These are phyloP conservation scores for Latrodectus geometricus DNA, from an alignment of 1,140 invertebrate species.

Conservation along the genomic window DNA sequence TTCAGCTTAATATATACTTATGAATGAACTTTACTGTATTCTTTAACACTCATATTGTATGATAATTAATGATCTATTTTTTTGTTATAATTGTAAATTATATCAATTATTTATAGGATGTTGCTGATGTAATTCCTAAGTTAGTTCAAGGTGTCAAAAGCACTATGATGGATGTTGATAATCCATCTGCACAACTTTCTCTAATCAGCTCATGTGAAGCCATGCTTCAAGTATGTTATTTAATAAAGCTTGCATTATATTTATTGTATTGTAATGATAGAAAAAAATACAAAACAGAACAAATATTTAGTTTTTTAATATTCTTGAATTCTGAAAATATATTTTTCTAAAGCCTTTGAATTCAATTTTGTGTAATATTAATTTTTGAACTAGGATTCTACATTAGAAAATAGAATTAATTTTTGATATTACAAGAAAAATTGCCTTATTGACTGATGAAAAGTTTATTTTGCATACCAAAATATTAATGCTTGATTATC, in stretches of 20 bases:
- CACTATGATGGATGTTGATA: conserved; percentile 78
- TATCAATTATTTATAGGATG: conserved; percentile 66
- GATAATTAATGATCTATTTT: too few species aligned
- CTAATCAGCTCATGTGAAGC: conserved; percentile 89
- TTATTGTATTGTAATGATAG: neutral
- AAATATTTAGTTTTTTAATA: neutral
- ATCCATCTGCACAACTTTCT: conserved; percentile 81
- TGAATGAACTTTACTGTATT: too few species aligned
- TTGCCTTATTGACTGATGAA: too few species aligned
- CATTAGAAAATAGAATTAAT: too few species aligned
- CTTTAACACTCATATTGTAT: too few species aligned
- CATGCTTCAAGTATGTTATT: conserved; percentile 71
- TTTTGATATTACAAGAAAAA: too few species aligned
- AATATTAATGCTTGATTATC: too few species aligned
- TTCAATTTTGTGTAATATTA: neutral
- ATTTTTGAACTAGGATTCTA: neutral
- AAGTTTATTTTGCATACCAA: too few species aligned
- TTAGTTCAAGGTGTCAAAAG: conserved; percentile 85
- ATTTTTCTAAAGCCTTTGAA: neutral
- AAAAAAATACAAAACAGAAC: neutral
- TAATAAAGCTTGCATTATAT: neutral
- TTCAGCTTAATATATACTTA: too few species aligned
- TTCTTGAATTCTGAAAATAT: neutral
- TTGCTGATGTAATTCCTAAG: conserved; percentile 84
- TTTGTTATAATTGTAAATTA: neutral